Percentiles rank a stretch among this genome's conserved stretches.
Evolutionary conservation across 2,888 invertebrate species (phyloP).

Genomic region (Quadroppia sp.): DNA sequence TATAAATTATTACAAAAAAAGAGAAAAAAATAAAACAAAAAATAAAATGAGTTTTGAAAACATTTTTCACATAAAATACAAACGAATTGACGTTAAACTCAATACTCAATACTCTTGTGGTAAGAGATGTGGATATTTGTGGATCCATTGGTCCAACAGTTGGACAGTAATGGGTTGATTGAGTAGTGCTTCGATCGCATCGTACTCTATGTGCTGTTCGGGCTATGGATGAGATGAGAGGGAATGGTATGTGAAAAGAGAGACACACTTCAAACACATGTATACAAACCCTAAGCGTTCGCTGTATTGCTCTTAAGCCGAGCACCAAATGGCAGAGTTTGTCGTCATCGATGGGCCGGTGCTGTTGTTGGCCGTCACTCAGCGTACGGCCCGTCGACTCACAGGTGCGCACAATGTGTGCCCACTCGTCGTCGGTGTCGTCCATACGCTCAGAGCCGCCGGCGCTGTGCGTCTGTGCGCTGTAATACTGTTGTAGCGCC

Average conservation of each 20-base stretch:
- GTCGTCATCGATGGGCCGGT: neutral
- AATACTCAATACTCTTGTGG: conserved; percentile 1
- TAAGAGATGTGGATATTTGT: conserved; percentile 6
- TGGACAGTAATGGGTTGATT: neutral
- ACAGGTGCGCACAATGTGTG: neutral
- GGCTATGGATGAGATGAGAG: neutral
- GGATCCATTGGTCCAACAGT: neutral
- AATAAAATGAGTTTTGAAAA: too few relatives aligned
- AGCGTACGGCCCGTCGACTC: conserved; percentile 5
- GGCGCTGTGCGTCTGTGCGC: neutral
- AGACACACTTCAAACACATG: neutral
- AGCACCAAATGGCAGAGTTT: conserved; percentile 13
- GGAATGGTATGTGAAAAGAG: too few relatives aligned
- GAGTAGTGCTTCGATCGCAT: neutral
- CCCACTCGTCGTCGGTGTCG: conserved; percentile 23
- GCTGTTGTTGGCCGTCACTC: neutral
- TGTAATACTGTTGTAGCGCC: conserved; percentile 3
- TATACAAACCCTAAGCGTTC: neutral
- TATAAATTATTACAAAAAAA: too few relatives aligned
- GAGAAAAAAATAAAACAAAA: too few relatives aligned
- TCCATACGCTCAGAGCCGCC: neutral
- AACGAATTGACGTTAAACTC: too few relatives aligned
- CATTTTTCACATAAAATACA: too few relatives aligned
- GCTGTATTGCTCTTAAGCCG: neutral
- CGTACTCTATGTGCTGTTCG: neutral